Base-by-base conservation (phyloP, 2,888 invertebrate species). In the Rotaria macrura region DNA sequence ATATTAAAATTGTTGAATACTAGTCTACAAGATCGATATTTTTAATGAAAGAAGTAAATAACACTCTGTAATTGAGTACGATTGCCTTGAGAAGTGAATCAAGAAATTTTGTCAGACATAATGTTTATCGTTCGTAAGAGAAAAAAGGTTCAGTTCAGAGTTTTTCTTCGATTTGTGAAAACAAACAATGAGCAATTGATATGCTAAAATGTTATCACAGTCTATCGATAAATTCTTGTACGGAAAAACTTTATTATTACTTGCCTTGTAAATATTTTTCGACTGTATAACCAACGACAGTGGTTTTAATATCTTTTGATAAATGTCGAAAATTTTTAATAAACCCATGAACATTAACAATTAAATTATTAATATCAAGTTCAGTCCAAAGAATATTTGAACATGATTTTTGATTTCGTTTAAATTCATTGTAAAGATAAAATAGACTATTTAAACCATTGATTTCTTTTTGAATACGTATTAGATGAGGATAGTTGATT, bases 371-470 rank as follows among this genome's bases (percentile, higher is more conserved):
- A 2, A 96, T 94, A 91, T 96, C 94, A 84, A 96, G 92, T 90
- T 96, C 94, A 14, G 92, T 93, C 96, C 96, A 96, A 20, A 96
- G 90, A 0, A 95, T 95, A 90, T 94, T 94, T 0, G 95, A 94
- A 96, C 96, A 96, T 10, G 92, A 89, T 87, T 95, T 94, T 79
- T 95, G 92, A 0, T 94, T 94, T 87, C 92, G 92, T 91, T 92
- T 94, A 90, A 95, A 95, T 1, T 93, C 93, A 65, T 93, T 93
- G 89, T 94, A 96, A 47, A 96, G 92, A 89, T 93, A 93, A 89
- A 94, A 96, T 43, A 96, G 90, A 88, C 91, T 88, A 85, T 94
- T 94, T 93, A 96, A 93, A 89, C 91, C 90, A 79, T 90, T 90
- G 89, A 92, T 90, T 87, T 92, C 91, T 88, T 91, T 91, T 88